These are phyloP conservation scores for Dryococelus australis DNA, from an alignment of 2,888 invertebrate species.

Conservation along the genomic window DNA sequence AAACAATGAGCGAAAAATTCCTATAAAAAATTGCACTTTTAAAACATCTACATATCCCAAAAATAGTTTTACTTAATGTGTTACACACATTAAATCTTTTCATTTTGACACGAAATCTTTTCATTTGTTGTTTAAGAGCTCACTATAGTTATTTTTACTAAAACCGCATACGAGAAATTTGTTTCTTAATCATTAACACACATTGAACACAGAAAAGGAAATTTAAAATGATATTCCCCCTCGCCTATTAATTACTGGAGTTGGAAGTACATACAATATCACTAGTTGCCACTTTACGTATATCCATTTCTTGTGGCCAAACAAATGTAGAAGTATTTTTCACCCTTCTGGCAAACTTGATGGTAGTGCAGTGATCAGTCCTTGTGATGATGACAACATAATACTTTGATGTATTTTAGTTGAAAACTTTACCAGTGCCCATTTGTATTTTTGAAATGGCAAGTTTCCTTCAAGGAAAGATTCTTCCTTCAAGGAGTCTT, in stretches of 20 bases:
- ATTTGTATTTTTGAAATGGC: not conserved
- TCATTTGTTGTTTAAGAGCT: not conserved
- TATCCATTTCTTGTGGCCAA: not conserved
- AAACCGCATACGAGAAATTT: not conserved
- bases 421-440: not conserved
- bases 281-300: slow-evolving; percentile 17
- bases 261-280: not conserved
- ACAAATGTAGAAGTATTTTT: not conserved
- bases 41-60: not conserved
- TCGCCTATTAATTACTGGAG: not conserved
- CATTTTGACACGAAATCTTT: not conserved
- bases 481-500: not conserved
- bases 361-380: not conserved
- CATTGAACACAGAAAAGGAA: not conserved
- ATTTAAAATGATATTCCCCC: not conserved
- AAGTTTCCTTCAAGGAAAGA: not conserved
- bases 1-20: too few species aligned
- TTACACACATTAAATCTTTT: too few species aligned
- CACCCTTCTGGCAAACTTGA: not conserved
- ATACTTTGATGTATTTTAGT: not conserved
- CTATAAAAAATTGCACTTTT: not conserved
- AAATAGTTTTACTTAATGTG: not conserved
- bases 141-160: not conserved
- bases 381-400: not conserved
- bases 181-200: not conserved